A percentile compares a stretch with the other conserved stretches of the same genome.
These are phyloP conservation scores for Pheosia gnoma DNA, from an alignment of 2,888 invertebrate species.

Conservation along the genomic window DNA sequence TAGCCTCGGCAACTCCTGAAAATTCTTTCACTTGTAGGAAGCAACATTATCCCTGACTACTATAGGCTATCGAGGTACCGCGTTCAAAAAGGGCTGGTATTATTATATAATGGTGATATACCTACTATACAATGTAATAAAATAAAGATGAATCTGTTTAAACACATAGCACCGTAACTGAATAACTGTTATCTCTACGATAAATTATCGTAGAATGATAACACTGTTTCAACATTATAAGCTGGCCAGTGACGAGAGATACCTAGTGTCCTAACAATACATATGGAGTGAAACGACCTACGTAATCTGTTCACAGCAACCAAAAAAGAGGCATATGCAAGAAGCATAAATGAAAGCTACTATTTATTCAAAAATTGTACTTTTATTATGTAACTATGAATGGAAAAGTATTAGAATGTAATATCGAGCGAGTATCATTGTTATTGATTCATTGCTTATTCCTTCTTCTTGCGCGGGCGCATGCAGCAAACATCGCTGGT, in stretches of 20 bases:
- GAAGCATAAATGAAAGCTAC: not conserved
- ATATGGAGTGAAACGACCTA: not conserved
- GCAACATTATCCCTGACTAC: no score
- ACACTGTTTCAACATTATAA: not conserved
- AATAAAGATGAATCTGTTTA: no score
- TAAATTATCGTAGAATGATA: not conserved
- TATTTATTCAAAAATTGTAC: slow-evolving; percentile 18
- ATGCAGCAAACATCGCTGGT: slow-evolving; percentile 75
- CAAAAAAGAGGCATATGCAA: no score
- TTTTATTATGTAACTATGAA: slow-evolving; percentile 12
- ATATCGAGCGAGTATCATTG: slow-evolving; percentile 1
- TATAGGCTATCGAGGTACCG: no score
- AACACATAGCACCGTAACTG: not conserved
- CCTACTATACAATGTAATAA: no score
- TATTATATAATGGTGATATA: no score
- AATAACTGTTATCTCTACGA: not conserved
- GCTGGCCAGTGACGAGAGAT: not conserved
- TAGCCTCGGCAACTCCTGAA: no score
- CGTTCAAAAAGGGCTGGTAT: no score
- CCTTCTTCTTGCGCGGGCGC: slow-evolving; percentile 80
- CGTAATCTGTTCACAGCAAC: no score
- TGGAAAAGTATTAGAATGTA: slow-evolving; percentile 13
- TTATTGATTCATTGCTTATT: slow-evolving; percentile 40
- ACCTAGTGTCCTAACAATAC: not conserved
- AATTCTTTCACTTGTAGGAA: no score